Base-by-base conservation (phyloP, 2,113 vertebrate species). In the Hemibagrus wyckioides region DNA sequence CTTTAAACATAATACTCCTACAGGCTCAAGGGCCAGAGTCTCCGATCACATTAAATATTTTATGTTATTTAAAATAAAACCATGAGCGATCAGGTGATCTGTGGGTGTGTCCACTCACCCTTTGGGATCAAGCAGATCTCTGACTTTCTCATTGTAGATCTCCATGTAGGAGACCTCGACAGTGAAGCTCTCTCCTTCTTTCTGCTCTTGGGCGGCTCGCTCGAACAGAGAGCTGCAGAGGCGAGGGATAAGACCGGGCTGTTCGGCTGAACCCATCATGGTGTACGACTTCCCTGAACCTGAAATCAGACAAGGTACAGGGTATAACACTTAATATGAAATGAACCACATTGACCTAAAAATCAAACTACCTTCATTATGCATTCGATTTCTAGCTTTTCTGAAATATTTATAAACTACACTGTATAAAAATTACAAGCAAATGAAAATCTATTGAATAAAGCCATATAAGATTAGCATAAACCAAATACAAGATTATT, bases 121-220 rank as follows among this genome's bases (percentile, higher is more conserved):
- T 96, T 99, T 99, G 61, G 98, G 98, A 91, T 99, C 98, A 15
- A 99, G 97, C 73, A 99, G 97, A 89, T 99, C 98, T 89, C 98
- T 93, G 91, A 99, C 98, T 91, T 98, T 99, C 92, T 99, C 98
- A 6, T 99, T 99, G 92, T 99, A 99, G 90, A 99, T 99, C 95
- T 99, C 98, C 98, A 99, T 98, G 94, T 96, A 99, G 85, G 98
- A 99, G 4, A 99, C 98, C 93, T 99, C 98, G 3, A 99, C 97
- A 84, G 98, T 97, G 90, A 99, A 99, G 91, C 96, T 96, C 94
- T 99, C 97, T 87, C 97, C 95, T 89, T 99, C 97, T 0, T 94
- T 96, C 91, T 97, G 96, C 25, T 98, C 96, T 79, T 93, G 96
- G 91, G 97, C 94, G 1, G 97, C 96, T 79, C 98, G 95, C n/a